Conservation (phyloP, 1,140 invertebrate species). For the Leptinotarsa defecta region DNA sequence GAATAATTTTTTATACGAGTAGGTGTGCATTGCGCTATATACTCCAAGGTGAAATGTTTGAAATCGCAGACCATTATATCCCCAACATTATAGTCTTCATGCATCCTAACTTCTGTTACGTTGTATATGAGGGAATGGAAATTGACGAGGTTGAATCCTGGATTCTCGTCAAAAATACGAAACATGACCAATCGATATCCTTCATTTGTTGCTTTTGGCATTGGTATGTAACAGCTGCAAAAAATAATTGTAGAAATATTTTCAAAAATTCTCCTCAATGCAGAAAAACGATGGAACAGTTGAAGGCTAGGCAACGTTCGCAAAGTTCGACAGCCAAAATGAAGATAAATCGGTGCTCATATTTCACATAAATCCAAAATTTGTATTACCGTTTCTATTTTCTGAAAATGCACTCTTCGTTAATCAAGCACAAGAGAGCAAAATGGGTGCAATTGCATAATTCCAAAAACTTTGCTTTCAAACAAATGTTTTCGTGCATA, state of each 20-base stretch:
- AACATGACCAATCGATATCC: slow-evolving; percentile 32
- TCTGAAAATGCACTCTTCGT: too few species aligned
- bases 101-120: slow-evolving; percentile 36
- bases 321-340: too few species aligned
- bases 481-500: too few species aligned
- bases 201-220: slow-evolving; percentile 35
- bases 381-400: too few species aligned
- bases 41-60: slow-evolving; percentile 27
- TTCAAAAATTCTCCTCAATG: too few species aligned
- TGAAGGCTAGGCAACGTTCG: too few species aligned
- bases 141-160: slow-evolving; percentile 31
- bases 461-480: too few species aligned
- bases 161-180: slow-evolving; percentile 29
- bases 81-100: slow-evolving; percentile 33
- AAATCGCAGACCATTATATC: slow-evolving; percentile 40
- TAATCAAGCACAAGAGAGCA: too few species aligned
- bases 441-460: too few species aligned
- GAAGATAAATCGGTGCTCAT: too few species aligned
- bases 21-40: slow-evolving; percentile 33
- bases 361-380: too few species aligned
- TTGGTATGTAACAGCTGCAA: slow-evolving; percentile 33
- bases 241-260: background rate
- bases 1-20: slow-evolving; percentile 29
- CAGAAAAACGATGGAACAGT: too few species aligned
- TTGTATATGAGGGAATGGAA: slow-evolving; percentile 36